Evolutionary conservation across 2,888 invertebrate genomes (phyloP).

Genomic region (Mythimna ferrago): DNA sequence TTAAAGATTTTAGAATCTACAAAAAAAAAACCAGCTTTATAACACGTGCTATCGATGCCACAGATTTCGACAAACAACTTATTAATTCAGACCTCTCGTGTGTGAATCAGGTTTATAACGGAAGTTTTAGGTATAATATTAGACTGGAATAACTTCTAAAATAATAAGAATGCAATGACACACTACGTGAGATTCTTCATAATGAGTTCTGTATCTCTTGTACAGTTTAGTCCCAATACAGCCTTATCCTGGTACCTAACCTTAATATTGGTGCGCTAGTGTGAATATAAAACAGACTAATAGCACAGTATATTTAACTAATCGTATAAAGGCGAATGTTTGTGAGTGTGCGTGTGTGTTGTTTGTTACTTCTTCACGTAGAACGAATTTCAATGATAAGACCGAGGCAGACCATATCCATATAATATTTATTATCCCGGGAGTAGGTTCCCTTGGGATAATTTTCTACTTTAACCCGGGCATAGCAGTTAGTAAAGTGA

Average conservation of each 20-base stretch:
- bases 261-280: no score
- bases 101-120: conserved; percentile 19
- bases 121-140: not conserved
- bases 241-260: not conserved
- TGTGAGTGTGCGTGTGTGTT: no score
- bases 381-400: no score
- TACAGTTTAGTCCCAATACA: not conserved
- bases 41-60: conserved; percentile 17
- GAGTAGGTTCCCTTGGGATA: no score
- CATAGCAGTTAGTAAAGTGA: no score
- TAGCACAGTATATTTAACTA: no score
- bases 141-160: not conserved
- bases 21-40: conserved; percentile 9
- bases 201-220: not conserved
- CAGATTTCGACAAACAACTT: conserved; percentile 15
- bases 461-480: no score
- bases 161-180: not conserved
- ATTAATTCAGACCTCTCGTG: conserved; percentile 1
- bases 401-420: no score
- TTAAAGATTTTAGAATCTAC: not conserved
- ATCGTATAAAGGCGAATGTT: no score
- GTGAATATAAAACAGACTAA: no score
- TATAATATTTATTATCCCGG: no score
- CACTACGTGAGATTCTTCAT: not conserved
- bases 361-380: no score